Percentiles rank a stretch among this genome's conserved stretches.
These are phyloP conservation scores for Neomonachus schauinslandi DNA, from an alignment of 2,113 vertebrate genomes.

Conservation along the genomic window DNA sequence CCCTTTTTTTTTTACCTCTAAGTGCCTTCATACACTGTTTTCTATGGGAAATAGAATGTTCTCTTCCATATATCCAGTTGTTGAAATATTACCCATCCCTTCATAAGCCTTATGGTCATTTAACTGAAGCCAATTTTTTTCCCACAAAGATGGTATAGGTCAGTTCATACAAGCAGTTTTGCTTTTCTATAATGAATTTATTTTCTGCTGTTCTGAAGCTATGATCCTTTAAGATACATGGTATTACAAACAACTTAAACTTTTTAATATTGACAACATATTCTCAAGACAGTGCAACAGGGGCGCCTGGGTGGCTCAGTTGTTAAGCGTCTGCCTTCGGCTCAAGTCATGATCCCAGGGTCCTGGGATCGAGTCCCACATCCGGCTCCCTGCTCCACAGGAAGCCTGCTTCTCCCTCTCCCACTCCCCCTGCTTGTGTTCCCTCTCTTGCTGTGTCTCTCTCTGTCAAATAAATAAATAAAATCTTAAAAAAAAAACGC, in stretches of 20 bases:
- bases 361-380: no score
- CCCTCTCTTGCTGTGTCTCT: no score
- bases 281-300: not conserved
- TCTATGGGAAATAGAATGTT: not conserved
- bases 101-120: not conserved
- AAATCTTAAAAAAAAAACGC: not conserved
- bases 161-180: not conserved
- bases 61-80: not conserved
- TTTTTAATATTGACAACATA: not conserved
- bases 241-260: slow-evolving; percentile 38
- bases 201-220: not conserved
- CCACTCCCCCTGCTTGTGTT: no score
- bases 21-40: not conserved
- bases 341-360: no score
- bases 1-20: not conserved
- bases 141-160: not conserved
- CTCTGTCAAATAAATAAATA: no score
- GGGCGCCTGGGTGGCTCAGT: no score
- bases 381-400: no score
- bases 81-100: not conserved
- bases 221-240: not conserved
- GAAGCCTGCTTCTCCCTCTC: no score
- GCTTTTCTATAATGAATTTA: not conserved
- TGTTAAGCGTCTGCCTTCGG: no score
- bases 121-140: not conserved